phyloP scores from a whole-genome alignment of 2,888 invertebrate genomes.

The Hydroisotoma schaefferi region DNA sequence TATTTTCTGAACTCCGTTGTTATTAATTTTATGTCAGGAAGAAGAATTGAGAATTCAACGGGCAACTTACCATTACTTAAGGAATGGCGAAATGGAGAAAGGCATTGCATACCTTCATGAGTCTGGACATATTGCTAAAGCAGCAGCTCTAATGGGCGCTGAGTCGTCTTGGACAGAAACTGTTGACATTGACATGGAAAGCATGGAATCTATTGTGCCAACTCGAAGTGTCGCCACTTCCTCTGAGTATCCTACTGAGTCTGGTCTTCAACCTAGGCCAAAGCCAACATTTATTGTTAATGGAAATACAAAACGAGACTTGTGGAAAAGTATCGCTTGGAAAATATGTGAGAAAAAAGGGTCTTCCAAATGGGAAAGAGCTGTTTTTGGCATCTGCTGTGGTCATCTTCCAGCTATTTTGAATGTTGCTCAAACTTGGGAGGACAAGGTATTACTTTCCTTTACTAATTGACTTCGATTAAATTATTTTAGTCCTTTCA shows the following conservation, averaged over 20 bases:
- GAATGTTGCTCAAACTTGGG: slow-evolving; percentile 40
- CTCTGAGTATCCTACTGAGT: not conserved
- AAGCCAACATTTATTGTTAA: slow-evolving; percentile 8
- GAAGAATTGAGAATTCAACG: slow-evolving; percentile 37
- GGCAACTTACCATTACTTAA: slow-evolving; percentile 40
- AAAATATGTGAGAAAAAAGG: slow-evolving; percentile 41
- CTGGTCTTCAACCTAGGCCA: slow-evolving; percentile 13
- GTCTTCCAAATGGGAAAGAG: slow-evolving; percentile 40
- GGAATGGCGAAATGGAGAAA: slow-evolving; percentile 31
- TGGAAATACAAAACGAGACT: slow-evolving; percentile 39
- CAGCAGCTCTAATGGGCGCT: slow-evolving; percentile 32
- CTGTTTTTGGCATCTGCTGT: slow-evolving; percentile 37
- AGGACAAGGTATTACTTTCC: slow-evolving; percentile 37
- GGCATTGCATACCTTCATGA: slow-evolving; percentile 32
- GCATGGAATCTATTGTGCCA: not conserved
- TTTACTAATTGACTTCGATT: not conserved
- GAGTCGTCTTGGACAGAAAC: slow-evolving; percentile 15
- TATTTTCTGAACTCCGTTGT: slow-evolving; percentile 3
- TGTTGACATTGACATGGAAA: not conserved
- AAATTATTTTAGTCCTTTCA: slow-evolving; percentile 1
- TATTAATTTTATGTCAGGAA: slow-evolving; percentile 26
- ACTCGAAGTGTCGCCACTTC: not conserved
- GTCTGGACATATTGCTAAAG: slow-evolving; percentile 39
- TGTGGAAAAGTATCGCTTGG: slow-evolving; percentile 42
- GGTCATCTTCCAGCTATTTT: slow-evolving; percentile 42